phyloP scores from a whole-genome alignment of 2,113 vertebrate genomes.

The Coptodon bakossiorum region DNA sequence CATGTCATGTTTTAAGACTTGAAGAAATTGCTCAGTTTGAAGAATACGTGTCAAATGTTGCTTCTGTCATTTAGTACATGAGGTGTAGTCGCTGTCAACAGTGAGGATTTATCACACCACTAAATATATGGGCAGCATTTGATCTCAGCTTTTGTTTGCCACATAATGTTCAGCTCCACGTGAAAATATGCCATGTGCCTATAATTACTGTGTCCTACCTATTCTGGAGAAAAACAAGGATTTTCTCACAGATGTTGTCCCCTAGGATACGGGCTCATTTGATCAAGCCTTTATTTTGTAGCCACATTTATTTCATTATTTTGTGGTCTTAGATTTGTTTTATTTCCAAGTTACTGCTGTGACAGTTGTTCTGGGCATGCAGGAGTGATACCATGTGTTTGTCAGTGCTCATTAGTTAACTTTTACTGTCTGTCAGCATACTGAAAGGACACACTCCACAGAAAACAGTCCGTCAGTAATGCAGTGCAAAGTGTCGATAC shows the following conservation, averaged over 20 bases:
- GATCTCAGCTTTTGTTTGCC: conserved; percentile 33
- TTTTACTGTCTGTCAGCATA: background rate
- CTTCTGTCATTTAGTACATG: background rate
- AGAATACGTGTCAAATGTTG: background rate
- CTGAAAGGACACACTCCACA: background rate
- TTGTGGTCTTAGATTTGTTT: background rate
- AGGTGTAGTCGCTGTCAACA: background rate
- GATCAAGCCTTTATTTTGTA: conserved; percentile 9
- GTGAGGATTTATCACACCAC: background rate
- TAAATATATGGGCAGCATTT: conserved; percentile 3
- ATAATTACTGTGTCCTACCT: conserved; percentile 20
- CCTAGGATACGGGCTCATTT: conserved; percentile 18
- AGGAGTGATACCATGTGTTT: background rate
- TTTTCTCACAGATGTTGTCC: conserved; percentile 36
- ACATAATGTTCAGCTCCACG: conserved; percentile 15
- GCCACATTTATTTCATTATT: conserved; percentile 6
- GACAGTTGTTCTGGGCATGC: background rate
- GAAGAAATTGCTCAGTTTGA: background rate
- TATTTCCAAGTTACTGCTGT: background rate
- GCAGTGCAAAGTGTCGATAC: background rate
- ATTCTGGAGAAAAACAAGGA: background rate
- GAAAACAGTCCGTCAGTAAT: background rate
- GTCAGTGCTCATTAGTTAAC: background rate
- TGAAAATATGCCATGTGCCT: conserved; percentile 14
- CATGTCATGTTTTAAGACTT: background rate